Evolutionary conservation across 2,113 vertebrate genomes (phyloP), one percentile per base, ranked within the genome.

Genomic region (Malaclemys terrapin): DNA sequence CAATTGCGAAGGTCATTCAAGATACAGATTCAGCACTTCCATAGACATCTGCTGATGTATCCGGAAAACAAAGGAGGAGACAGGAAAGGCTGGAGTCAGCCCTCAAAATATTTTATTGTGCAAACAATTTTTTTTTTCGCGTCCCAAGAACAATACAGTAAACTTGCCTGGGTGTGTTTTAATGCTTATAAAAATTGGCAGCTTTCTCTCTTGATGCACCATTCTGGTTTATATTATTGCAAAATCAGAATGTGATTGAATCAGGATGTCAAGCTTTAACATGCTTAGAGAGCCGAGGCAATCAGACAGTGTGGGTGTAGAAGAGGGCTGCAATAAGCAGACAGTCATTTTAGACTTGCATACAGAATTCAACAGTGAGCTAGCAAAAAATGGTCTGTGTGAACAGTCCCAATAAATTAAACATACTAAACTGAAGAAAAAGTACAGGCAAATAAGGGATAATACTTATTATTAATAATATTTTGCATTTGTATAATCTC

Each of bases 1-100:
- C 84, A 22, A 85, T 49, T 76, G 93, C 84, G 96, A 97, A 96
- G 98, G 96, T 98, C 97, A 97, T 13, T 62, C 94, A 93, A 98
- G 96, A 97, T 84, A 97, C 97, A 98, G 94, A 95, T 92, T 96
- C 82, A 97, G 97, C 96, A 93, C 93, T 97, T 94, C 4, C 95
- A 90, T 0, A 95, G 96, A 97, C 98, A 98, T 98, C 97, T 98
- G 97, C 95, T 95, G 96, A 91, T 96, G 95, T 92, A 96, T 97
- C 97, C 98, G 90, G 97, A 96, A 75, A 97, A 97, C 96, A 98
- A 97, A 97, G 96, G 96, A 97, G 86, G 96, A 94, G 97, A 97
- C 98, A 97, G 98, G 97, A 98, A 98, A 97, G 72, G 91, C 94
- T 42, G 92, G n/a, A 97, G 89, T 57, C 95, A 92, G 91, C 94